These are phyloP conservation scores for Momotus momota DNA, from an alignment of 2,797 vertebrate genomes.

Conservation along the genomic window DNA sequence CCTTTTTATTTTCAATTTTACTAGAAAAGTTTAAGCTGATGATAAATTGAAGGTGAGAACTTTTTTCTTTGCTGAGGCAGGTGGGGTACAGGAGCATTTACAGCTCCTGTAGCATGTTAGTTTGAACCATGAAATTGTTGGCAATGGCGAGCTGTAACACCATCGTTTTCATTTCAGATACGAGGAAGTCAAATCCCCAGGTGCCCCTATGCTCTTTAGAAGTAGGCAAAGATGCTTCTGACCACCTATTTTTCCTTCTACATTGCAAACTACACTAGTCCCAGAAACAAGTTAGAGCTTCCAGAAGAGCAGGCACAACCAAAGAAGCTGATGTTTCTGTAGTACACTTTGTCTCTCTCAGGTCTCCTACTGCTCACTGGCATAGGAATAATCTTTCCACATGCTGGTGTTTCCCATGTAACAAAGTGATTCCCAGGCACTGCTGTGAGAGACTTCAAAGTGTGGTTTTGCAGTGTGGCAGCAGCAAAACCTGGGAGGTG, in stretches of 20 bases:
- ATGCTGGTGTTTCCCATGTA: rapidly evolving
- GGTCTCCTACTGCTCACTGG: not conserved
- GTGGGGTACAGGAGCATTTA: not conserved
- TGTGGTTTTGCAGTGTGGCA: not conserved
- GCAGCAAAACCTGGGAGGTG: not conserved
- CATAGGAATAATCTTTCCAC: not conserved
- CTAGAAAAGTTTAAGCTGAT: not conserved
- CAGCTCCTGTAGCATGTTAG: not conserved
- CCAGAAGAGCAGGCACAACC: not conserved
- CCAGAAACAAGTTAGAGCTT: not conserved
- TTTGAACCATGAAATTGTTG: not conserved
- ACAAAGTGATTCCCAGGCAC: not conserved
- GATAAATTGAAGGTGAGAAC: not conserved
- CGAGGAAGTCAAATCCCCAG: not conserved
- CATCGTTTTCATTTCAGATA: not conserved
- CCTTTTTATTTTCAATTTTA: not conserved
- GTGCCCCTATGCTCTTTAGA: not conserved
- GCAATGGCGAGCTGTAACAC: not conserved
- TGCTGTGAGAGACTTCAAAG: not conserved
- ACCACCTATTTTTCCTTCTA: not conserved
- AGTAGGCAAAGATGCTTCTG: not conserved
- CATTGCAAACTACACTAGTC: not conserved
- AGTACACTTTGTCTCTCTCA: not conserved
- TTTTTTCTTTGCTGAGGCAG: not conserved
- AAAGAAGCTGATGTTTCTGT: not conserved